Evolutionary conservation across 2,888 invertebrate genomes (phyloP), one percentile per base, ranked within the genome.

Genomic region (Luperina testacea): DNA sequence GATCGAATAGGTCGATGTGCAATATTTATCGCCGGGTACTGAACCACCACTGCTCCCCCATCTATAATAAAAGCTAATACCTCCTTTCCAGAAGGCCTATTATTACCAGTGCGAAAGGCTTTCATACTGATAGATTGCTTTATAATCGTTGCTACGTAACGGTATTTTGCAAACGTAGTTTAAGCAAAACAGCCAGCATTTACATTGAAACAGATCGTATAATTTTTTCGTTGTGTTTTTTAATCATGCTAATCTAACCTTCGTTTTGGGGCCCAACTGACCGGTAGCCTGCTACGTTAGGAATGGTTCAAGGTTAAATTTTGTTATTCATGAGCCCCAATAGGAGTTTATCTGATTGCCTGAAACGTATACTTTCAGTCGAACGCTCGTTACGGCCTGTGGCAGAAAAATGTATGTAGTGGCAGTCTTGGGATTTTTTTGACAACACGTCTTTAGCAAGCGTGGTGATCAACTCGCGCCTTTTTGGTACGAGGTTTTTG

Each of bases 251-350:
- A 68, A 85, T 92, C 89, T 94, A 89, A 90, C 94, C 94, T 95
- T 95, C 91, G 84, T 89, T 92, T 92, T 91, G 70, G 90, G 91
- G 86, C 75, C 82, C 81, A 78, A 78, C 85, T 91, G 92, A 90
- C 91, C 91, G 87, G 75, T 80, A 86, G 79, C 84, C 70, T 64
- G 76, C 53, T 73, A 51, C 79, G 72, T 80, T 83, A 81, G 89
- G 92, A 91, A 89, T 91, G 89, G 93, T 95, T 96, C 95, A 96
- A 95, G 96, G 96, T 84, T 88, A 85, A 74, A 92, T 93, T 94
- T 94, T 92, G 93, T 92, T 94, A 95, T 95, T 94, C 94, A 94
- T 93, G 93, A 93, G 89, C 89, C 89, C 92, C 92, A 92, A 93
- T 93, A 90, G 80, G 77, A 87, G 57, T 86, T 95, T 95, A 96